A percentile compares a stretch with the other conserved stretches of the same genome.
Conservation (phyloP, 2,113 vertebrate species). For the Chloebia gouldiae region DNA sequence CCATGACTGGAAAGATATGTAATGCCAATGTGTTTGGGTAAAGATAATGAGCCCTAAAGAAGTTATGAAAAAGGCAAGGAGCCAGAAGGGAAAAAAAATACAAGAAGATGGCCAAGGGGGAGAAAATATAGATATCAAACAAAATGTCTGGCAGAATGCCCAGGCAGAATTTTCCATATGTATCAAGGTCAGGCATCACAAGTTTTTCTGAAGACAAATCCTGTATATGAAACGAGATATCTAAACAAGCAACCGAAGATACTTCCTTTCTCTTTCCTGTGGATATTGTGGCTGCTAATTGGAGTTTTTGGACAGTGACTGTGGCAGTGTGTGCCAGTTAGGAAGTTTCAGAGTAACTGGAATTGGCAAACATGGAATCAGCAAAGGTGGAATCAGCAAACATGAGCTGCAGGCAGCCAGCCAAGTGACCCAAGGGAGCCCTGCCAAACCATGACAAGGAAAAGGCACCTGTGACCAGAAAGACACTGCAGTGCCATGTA, state of each 20-base stretch:
- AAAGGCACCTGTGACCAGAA: not conserved
- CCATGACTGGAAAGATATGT: not conserved
- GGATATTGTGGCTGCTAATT: not conserved
- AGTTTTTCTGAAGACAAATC: not conserved
- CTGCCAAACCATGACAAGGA: not conserved
- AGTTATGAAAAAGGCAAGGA: not conserved
- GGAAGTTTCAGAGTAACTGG: not conserved
- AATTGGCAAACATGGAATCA: accelerated
- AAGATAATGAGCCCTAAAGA: not conserved
- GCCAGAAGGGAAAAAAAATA: not conserved
- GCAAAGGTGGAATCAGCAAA: not conserved
- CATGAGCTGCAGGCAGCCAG: not conserved
- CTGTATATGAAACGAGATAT: not conserved
- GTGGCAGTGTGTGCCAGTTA: not conserved
- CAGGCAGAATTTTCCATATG: not conserved
- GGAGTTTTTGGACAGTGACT: not conserved
- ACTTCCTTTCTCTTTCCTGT: not conserved
- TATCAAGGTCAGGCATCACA: conserved; percentile 9
- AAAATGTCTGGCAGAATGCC: conserved; percentile 9
- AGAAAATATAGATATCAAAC: conserved; percentile 5
- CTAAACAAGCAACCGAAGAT: not conserved
- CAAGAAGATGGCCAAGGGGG: not conserved
- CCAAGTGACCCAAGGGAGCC: not conserved
- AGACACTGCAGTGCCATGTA: not conserved
- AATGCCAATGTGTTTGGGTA: not conserved